Conservation (phyloP, 2,888 invertebrate genomes). For the Phengaris arion region DNA sequence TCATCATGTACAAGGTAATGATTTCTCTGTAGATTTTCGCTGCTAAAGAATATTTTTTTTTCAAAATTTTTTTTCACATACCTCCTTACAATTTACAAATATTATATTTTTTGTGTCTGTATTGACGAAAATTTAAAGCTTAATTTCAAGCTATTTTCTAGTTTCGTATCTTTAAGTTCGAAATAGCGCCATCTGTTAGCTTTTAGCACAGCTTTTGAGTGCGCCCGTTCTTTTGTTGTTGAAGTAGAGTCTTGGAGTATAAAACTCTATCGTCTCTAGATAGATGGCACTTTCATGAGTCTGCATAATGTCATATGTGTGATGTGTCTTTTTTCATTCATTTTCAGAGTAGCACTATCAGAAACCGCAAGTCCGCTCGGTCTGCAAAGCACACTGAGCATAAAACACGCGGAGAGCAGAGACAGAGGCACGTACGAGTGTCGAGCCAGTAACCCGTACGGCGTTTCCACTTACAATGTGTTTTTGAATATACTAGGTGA, state of each 20-base stretch:
- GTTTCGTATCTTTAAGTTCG: neutral
- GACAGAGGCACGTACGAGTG: slow-evolving; percentile 72
- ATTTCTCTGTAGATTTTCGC: too few relatives aligned
- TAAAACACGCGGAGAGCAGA: slow-evolving; percentile 65
- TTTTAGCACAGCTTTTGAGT: neutral
- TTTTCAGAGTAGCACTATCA: slow-evolving; percentile 64
- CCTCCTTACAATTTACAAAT: too few relatives aligned
- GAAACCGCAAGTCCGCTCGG: slow-evolving; percentile 64
- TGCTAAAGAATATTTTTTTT: too few relatives aligned
- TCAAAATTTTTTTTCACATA: too few relatives aligned
- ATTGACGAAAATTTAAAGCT: too few relatives aligned
- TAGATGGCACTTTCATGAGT: slow-evolving; percentile 33
- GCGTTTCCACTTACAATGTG: slow-evolving; percentile 60
- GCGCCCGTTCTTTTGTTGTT: neutral
- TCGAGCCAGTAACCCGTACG: slow-evolving; percentile 70
- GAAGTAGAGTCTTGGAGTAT: neutral
- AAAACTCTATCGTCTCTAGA: neutral
- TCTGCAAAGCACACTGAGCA: slow-evolving; percentile 58
- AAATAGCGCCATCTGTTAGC: slow-evolving; percentile 34
- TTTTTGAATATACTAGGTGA: slow-evolving; percentile 67
- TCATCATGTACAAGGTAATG: too few relatives aligned
- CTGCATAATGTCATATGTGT: neutral
- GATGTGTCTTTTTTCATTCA: neutral
- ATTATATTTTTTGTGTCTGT: neutral
- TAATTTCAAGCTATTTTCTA: too few relatives aligned